Evolutionary conservation across 2,113 vertebrate genomes (phyloP).

Genomic region (Procavia capensis): DNA sequence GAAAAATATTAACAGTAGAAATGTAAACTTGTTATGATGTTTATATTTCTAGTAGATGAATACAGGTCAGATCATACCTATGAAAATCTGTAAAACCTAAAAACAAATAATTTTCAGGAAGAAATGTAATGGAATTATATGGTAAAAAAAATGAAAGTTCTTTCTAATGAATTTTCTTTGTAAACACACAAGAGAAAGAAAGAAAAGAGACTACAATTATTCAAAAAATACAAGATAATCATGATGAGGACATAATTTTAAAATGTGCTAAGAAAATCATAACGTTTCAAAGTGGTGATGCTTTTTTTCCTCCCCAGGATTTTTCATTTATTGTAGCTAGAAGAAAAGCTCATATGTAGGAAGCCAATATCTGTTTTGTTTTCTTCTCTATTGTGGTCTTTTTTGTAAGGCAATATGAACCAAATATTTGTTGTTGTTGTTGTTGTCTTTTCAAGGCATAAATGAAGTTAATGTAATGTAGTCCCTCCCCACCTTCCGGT

Average conservation of each 20-base stretch:
- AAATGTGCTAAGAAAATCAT: background rate
- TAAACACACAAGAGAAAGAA: background rate
- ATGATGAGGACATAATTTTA: background rate
- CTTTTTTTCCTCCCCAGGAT: background rate
- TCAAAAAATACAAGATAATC: background rate
- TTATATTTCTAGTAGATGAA: background rate
- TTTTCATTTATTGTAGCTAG: background rate
- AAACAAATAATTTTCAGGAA: background rate
- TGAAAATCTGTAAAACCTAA: background rate
- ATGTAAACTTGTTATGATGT: background rate
- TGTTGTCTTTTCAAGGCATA: background rate
- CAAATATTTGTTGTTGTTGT: background rate
- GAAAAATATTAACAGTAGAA: background rate
- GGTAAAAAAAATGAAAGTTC: background rate
- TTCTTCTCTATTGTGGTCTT: background rate
- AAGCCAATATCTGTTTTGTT: background rate
- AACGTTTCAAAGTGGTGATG: background rate
- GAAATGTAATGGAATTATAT: background rate
- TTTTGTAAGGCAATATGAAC: background rate
- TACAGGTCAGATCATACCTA: background rate
- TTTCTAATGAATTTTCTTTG: background rate
- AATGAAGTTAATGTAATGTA: background rate
- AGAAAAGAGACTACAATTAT: background rate
- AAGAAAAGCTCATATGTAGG: background rate
- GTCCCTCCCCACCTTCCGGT: too few relatives aligned